Evolutionary conservation across 2,113 vertebrate species (phyloP).

Genomic region (Panthera leo): DNA sequence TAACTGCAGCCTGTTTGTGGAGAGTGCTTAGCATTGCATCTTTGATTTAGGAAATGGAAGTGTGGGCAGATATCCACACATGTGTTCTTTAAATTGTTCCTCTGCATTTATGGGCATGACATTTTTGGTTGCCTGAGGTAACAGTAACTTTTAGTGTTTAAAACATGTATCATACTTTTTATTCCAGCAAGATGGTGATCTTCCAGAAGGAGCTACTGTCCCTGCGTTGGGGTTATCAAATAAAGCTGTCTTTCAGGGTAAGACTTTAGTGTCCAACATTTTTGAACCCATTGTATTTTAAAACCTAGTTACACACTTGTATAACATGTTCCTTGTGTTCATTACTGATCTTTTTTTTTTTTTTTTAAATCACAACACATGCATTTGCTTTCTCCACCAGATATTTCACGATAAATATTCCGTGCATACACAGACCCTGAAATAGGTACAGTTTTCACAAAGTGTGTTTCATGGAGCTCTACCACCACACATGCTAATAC

Average conservation of each 20-base stretch:
- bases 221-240: conserved; percentile 98
- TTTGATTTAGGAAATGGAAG: conserved; percentile 22
- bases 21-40: not conserved
- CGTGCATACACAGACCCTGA: not conserved
- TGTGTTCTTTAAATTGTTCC: not conserved
- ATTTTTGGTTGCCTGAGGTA: not conserved
- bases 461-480: not conserved
- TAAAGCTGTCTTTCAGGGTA: conserved; percentile 98
- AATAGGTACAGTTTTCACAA: not conserved
- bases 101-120: not conserved
- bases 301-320: not conserved
- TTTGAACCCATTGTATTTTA: not conserved
- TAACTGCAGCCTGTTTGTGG: not conserved
- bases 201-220: conserved; percentile 97
- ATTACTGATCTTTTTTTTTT: not conserved
- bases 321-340: not conserved
- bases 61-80: not conserved
- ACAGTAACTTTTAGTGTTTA: conserved; percentile 36
- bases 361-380: not conserved
- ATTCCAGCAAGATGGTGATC: conserved; percentile 84
- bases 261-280: conserved; percentile 46
- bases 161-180: conserved; percentile 1
- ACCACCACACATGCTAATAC: not conserved
- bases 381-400: not conserved
- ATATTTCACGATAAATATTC: not conserved